Conservation (phyloP, 2,797 vertebrate genomes). For the Sebastes cheni region DNA sequence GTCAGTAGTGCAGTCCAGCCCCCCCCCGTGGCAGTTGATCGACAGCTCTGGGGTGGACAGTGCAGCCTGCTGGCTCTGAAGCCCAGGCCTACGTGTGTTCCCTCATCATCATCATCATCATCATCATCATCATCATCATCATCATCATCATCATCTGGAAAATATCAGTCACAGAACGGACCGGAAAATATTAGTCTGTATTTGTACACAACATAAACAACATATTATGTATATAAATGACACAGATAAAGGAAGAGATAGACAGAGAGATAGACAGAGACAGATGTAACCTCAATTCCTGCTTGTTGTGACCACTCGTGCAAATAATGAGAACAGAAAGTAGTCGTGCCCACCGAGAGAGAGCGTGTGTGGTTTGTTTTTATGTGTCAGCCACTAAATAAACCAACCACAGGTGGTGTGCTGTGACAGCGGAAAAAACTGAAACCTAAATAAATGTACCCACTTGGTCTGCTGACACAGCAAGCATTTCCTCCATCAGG, state of each 20-base stretch:
- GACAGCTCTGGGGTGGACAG: conserved; percentile 75
- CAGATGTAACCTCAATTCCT: neutral
- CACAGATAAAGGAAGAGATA: neutral
- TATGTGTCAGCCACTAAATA: neutral
- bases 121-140: conserved; percentile 61
- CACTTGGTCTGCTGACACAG: neutral
- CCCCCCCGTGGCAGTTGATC: conserved; percentile 64
- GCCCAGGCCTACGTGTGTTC: conserved; percentile 66
- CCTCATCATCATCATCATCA: conserved; percentile 62
- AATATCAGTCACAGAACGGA: conserved; percentile 64
- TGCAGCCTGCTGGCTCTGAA: conserved; percentile 76
- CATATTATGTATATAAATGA: neutral
- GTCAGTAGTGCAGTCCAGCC: conserved; percentile 66
- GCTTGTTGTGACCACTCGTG: neutral
- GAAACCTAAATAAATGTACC: neutral
- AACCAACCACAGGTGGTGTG: neutral
- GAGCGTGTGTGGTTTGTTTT: neutral
- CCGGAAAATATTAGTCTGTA: conserved; percentile 30
- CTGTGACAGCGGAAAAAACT: neutral
- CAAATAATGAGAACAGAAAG: conserved; percentile 1
- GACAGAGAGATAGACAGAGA: neutral
- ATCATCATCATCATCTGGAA: conserved; percentile 75
- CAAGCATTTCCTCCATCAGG: neutral
- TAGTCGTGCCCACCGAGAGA: neutral
- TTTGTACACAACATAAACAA: neutral